Evolutionary conservation across 2,888 invertebrate genomes (phyloP).

Genomic region (Synergus gifuensis): DNA sequence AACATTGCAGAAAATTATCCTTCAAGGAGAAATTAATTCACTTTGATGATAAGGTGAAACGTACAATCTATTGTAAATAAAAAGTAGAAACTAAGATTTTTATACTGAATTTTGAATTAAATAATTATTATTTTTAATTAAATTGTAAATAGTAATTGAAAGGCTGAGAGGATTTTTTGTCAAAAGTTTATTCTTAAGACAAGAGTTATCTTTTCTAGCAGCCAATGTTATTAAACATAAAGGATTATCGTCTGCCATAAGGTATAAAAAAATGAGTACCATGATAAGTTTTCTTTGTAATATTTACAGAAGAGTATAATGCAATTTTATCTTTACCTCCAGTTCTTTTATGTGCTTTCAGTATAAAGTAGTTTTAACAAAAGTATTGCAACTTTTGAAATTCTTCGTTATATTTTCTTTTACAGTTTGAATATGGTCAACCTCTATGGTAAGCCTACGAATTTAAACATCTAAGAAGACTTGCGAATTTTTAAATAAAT

Average conservation of each 20-base stretch:
- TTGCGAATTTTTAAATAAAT: too few species aligned
- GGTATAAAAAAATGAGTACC: background rate
- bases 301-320: background rate
- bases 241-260: slow-evolving; percentile 11
- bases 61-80: background rate
- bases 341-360: background rate
- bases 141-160: background rate
- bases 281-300: background rate
- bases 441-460: too few species aligned
- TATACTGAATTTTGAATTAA: background rate
- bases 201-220: slow-evolving; percentile 46
- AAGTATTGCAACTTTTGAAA: background rate
- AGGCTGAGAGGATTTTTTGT: background rate
- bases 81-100: background rate
- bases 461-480: too few species aligned
- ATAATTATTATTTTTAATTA: background rate
- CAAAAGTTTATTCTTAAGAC: background rate
- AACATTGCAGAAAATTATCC: too few species aligned
- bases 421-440: background rate
- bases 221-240: slow-evolving; percentile 50
- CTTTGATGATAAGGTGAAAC: background rate
- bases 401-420: background rate
- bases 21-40: background rate
- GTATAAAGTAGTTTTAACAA: background rate
- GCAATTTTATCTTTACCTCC: background rate